Percentiles rank a stretch among this genome's conserved stretches.
These are phyloP conservation scores for Alloplasta piceator DNA, from an alignment of 2,888 invertebrate genomes.

Conservation along the genomic window DNA sequence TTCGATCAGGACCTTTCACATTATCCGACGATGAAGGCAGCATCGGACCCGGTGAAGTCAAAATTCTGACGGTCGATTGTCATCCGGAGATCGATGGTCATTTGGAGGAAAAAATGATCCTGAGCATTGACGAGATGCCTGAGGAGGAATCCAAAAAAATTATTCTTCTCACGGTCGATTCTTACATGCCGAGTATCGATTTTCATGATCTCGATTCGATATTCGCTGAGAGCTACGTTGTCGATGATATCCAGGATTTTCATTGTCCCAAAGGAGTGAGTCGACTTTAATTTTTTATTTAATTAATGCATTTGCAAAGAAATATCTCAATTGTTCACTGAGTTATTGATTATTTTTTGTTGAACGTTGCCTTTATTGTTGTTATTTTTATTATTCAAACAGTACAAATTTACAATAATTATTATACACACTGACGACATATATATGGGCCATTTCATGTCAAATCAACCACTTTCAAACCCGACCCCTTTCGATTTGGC, in stretches of 20 bases:
- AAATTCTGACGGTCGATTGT: conserved; percentile 79
- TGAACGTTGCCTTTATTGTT: too few species aligned
- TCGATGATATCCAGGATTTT: conserved; percentile 85
- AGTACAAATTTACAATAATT: too few species aligned
- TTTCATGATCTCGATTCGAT: conserved; percentile 86
- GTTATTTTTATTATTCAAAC: too few species aligned
- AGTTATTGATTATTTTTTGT: too few species aligned
- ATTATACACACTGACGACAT: too few species aligned
- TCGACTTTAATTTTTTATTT: neutral
- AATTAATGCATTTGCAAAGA: too few species aligned
- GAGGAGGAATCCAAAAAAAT: conserved; percentile 84
- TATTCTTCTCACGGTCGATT: conserved; percentile 84
- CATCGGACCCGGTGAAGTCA: conserved; percentile 77
- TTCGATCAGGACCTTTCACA: conserved; percentile 80
- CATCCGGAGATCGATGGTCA: conserved; percentile 77
- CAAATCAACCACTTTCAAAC: too few species aligned
- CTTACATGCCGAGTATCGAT: conserved; percentile 86
- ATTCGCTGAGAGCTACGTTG: conserved; percentile 86
- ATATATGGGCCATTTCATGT: too few species aligned
- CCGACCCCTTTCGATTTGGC: too few species aligned
- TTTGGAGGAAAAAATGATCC: conserved; percentile 79
- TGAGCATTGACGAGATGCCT: conserved; percentile 82
- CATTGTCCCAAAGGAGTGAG: conserved; percentile 83
- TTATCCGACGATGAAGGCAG: conserved; percentile 79
- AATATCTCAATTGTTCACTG: too few species aligned